Evolutionary conservation across 2,888 invertebrate genomes (phyloP), one percentile per base, ranked within the genome.

Genomic region (Ophonus ardosiacus): DNA sequence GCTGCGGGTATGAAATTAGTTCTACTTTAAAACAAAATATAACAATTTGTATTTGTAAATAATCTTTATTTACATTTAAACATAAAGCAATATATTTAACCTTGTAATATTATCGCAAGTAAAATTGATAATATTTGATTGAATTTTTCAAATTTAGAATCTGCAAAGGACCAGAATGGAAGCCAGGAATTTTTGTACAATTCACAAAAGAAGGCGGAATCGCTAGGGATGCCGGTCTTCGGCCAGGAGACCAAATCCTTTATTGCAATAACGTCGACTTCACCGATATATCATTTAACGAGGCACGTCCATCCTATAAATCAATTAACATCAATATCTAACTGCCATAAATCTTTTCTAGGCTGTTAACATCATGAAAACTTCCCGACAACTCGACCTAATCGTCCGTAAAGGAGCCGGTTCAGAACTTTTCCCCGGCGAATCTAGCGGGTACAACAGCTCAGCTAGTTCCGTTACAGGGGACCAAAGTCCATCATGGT

Each of bases 211-310:
- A 97, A 87, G 96, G 96, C 31, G 97, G 98, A 65, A 95, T 98
- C 85, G 98, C 98, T 0, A 93, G 96, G 74, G 96, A 97, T 88
- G 96, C 97, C 0, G 98, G 98, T 0, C 92, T 98, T 15, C 93
- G 96, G 88, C 96, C 97, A 0, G 98, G 98, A 6, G 98, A 98
- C 91, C 97, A 98, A 91, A 96, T 98, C 87, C 91, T 98, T 81
- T 95, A 96, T 88, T 98, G 98, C 90, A 98, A 98, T 90, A 97
- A 96, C 86, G 93, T 95, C 84, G 95, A 95, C 89, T 95, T 95
- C 89, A 92, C 93, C 85, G 96, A 96, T 90, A 95, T 97, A 87
- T 93, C 95, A 43, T 97, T 97, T 90, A 95, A 95, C 88, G 97
- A 97, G 93, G 96, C 95, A 91, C 90, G 89, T 89, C 78, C 78